Conservation (phyloP, 92 coral and sea anemone species). For the Epizoanthus stellaris region DNA sequence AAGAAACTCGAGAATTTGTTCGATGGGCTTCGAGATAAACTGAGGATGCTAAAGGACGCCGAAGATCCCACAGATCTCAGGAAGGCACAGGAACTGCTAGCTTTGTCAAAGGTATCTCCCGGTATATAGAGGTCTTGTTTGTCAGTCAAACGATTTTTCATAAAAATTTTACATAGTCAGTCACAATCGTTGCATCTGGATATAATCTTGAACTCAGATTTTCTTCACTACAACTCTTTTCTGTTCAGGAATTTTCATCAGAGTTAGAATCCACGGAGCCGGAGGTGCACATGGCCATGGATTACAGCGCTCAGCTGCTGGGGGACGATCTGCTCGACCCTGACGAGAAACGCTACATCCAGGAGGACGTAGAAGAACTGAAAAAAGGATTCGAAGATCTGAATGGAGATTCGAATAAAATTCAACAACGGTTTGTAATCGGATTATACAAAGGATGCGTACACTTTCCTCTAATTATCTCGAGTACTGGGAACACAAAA, state of each 20-base stretch:
- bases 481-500: not conserved
- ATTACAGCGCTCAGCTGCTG: conserved; percentile 13
- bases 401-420: not conserved
- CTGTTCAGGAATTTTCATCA: conserved; percentile 9
- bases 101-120: not conserved
- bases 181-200: too few relatives aligned
- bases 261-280: conserved; percentile 9
- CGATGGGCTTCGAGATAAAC: conserved; percentile 8
- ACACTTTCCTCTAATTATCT: too few relatives aligned
- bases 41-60: conserved; percentile 3
- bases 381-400: not conserved
- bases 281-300: conserved; percentile 20
- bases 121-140: not conserved
- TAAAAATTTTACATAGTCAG: not conserved
- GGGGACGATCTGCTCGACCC: conserved; percentile 11
- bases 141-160: not conserved
- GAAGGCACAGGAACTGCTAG: conserved; percentile 16
- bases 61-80: not conserved
- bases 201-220: too few relatives aligned
- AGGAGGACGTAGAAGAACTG: conserved; percentile 24
- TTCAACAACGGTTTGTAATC: conserved; percentile 32
- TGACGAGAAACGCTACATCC: conserved; percentile 31
- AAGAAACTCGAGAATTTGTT: conserved; percentile 27
- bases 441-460: too few relatives aligned
- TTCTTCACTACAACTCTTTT: not conserved